A percentile compares a stretch with the other conserved stretches of the same genome.
Conservation (phyloP, 2,888 invertebrate genomes). For the Podotricha telesiphe region DNA sequence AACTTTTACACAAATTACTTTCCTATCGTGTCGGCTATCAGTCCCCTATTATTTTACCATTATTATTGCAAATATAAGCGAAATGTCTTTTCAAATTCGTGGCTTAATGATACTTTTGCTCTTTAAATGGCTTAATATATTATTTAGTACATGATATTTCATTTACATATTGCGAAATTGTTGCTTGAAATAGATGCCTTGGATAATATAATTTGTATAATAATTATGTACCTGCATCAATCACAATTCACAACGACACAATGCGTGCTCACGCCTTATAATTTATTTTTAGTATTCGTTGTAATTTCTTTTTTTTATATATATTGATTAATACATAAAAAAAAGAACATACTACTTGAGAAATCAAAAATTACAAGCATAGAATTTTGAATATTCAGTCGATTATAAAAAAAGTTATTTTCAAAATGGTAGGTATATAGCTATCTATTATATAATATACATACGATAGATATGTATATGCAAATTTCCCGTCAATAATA, state of each 20-base stretch:
- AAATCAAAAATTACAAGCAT: too few species aligned
- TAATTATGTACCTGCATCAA: background rate
- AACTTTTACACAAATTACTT: conserved; percentile 81
- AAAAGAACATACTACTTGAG: too few species aligned
- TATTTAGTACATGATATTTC: background rate
- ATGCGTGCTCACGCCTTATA: too few species aligned
- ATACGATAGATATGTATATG: too few species aligned
- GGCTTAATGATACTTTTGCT: conserved; percentile 55
- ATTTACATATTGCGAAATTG: background rate
- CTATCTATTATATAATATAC: too few species aligned
- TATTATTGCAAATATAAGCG: conserved; percentile 71
- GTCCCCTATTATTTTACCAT: conserved; percentile 81
- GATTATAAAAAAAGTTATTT: too few species aligned
- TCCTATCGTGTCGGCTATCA: conserved; percentile 80
- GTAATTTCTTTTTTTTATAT: too few species aligned
- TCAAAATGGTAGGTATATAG: too few species aligned
- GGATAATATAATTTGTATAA: background rate
- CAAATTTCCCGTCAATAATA: background rate
- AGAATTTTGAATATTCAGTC: too few species aligned
- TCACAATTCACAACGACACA: background rate
- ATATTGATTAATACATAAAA: too few species aligned
- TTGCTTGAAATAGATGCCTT: background rate
- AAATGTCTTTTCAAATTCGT: conserved; percentile 58
- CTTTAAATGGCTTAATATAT: conserved; percentile 10
- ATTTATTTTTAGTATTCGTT: too few species aligned